Percentiles rank a stretch among this genome's conserved stretches.
phyloP scores from a whole-genome alignment of 1,140 invertebrate genomes.

The Pteromalus puparum region DNA sequence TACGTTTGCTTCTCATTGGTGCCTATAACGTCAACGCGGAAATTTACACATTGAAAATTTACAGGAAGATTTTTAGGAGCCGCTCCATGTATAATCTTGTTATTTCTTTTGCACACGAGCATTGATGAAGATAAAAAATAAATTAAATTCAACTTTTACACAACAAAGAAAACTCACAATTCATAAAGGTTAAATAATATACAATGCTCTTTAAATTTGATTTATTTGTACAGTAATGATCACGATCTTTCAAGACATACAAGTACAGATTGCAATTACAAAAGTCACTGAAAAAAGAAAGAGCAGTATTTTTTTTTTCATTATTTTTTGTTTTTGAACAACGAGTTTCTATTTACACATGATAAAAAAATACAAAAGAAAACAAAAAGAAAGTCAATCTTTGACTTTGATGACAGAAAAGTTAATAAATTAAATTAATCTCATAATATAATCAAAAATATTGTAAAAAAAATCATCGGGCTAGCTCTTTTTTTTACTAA shows the following conservation, averaged over 20 bases:
- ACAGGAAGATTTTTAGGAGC: conserved; percentile 53
- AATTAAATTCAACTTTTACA: conserved; percentile 45
- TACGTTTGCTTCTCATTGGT: conserved; percentile 36
- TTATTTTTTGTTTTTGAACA: conserved; percentile 19
- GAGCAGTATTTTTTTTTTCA: conserved; percentile 16
- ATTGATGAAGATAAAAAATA: conserved; percentile 45
- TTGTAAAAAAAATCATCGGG: background rate
- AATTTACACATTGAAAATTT: conserved; percentile 52
- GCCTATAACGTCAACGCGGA: conserved; percentile 46
- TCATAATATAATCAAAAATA: conserved; percentile 25
- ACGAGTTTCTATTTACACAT: conserved; percentile 51
- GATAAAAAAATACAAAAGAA: conserved; percentile 42
- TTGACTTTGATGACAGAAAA: conserved; percentile 26
- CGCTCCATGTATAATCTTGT: conserved; percentile 20
- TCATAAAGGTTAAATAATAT: conserved; percentile 51
- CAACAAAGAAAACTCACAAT: conserved; percentile 45
- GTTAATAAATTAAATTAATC: conserved; percentile 48
- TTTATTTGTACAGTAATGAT: conserved; percentile 52
- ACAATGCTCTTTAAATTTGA: conserved; percentile 46
- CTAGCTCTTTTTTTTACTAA: conserved; percentile 19
- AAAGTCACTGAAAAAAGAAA: conserved; percentile 44
- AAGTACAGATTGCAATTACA: conserved; percentile 49
- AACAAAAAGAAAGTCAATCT: conserved; percentile 28
- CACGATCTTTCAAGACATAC: conserved; percentile 48
- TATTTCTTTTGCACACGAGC: conserved; percentile 27